Percentiles rank a stretch among this genome's conserved stretches.
Evolutionary conservation across 1,140 invertebrate genomes (phyloP).

Genomic region (Listronotus oregonensis): DNA sequence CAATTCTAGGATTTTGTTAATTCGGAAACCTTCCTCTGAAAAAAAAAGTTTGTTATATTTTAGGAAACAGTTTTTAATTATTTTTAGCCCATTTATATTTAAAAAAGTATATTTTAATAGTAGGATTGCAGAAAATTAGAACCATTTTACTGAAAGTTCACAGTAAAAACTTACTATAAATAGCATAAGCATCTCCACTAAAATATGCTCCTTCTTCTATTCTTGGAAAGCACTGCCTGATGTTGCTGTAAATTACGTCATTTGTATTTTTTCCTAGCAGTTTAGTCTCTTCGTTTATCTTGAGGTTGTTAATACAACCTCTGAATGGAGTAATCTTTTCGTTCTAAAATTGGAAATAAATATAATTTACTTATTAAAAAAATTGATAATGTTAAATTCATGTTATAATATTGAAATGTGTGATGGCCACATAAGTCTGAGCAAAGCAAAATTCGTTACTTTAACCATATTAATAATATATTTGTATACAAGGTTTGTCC

Average conservation of each 20-base stretch:
- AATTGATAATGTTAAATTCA: no score
- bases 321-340: constrained; percentile 75
- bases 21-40: constrained; percentile 71
- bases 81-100: no score
- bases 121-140: no score
- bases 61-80: no score
- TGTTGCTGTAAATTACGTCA: constrained; percentile 65
- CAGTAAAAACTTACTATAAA: constrained; percentile 73
- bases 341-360: constrained; percentile 44
- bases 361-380: no score
- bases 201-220: constrained; percentile 89
- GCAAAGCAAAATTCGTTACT: no score
- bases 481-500: no score
- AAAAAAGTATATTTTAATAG: no score
- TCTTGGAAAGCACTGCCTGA: constrained; percentile 85
- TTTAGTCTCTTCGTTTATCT: constrained; percentile 76
- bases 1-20: constrained; percentile 72
- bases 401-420: no score
- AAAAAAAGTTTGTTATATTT: constrained; percentile 38
- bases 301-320: constrained; percentile 79
- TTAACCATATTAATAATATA: no score
- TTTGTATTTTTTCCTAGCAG: constrained; percentile 68
- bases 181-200: constrained; percentile 78
- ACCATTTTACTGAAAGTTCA: no score
- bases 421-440: no score